phyloP scores from a whole-genome alignment of 2,797 vertebrate species.

The Pagetopsis macropterus region DNA sequence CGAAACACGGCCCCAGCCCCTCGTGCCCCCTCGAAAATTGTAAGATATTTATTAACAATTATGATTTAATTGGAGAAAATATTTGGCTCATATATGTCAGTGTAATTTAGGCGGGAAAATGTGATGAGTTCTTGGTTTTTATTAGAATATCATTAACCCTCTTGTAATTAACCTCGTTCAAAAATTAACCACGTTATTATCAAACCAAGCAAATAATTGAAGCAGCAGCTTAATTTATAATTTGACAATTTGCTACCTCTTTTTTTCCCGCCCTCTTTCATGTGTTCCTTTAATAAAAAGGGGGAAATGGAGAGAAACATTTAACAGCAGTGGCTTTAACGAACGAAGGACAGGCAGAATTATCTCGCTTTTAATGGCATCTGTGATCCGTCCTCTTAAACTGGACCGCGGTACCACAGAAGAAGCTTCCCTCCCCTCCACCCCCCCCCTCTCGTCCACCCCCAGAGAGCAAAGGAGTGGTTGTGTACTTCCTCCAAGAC shows the following conservation, averaged over 20 bases:
- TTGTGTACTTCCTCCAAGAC: conserved; percentile 42
- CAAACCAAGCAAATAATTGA: conserved; percentile 87
- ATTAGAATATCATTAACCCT: conserved; percentile 84
- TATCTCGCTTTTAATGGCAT: conserved; percentile 68
- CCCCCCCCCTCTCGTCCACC: background rate
- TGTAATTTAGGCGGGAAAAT: conserved; percentile 75
- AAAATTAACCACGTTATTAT: conserved; percentile 87
- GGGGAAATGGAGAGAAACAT: conserved; percentile 76
- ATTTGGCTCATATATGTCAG: conserved; percentile 79
- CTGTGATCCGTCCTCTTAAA: conserved; percentile 69
- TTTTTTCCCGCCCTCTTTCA: conserved; percentile 70
- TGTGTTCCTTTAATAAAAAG: conserved; percentile 69
- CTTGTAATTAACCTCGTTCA: conserved; percentile 87
- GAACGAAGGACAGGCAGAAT: conserved; percentile 69
- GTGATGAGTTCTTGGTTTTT: conserved; percentile 78
- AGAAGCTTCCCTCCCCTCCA: background rate
- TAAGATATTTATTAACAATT: conserved; percentile 82
- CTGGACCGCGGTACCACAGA: conserved; percentile 48
- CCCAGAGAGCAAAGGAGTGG: conserved; percentile 17
- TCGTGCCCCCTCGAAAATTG: conserved; percentile 39
- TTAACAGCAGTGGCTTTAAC: conserved; percentile 78
- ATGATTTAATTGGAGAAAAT: conserved; percentile 81
- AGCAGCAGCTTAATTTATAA: conserved; percentile 85
- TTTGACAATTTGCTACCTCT: conserved; percentile 82
- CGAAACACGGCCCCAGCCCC: conserved; percentile 54